Conservation (phyloP, 37 sponge, comb jelly and placozoan species). For the Aplysina aerophoba region DNA sequence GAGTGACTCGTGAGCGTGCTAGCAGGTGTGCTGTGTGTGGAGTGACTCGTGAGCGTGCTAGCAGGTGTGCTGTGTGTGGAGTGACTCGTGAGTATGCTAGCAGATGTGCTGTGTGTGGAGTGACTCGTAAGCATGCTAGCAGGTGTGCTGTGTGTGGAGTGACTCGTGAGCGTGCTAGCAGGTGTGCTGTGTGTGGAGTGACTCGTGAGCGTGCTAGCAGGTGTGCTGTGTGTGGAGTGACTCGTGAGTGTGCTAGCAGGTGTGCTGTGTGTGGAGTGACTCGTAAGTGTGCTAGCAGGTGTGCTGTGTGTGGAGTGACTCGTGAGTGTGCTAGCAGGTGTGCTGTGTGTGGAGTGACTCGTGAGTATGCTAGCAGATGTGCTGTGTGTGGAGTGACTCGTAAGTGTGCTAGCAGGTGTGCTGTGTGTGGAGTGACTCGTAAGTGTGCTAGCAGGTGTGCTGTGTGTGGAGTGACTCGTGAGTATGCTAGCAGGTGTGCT, state of each 20-base stretch:
- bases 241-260: too few species aligned
- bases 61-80: too few species aligned
- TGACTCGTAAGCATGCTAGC: background rate
- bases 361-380: background rate
- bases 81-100: too few species aligned
- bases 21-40: slow-evolving; percentile 1
- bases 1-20: too few species aligned
- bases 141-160: too few species aligned
- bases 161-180: too few species aligned
- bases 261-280: background rate
- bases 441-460: background rate
- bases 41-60: background rate
- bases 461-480: too few species aligned
- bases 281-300: background rate
- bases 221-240: too few species aligned
- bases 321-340: slow-evolving; percentile 43
- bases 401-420: slow-evolving; percentile 42
- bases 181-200: background rate
- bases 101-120: background rate
- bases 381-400: too few species aligned
- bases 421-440: background rate
- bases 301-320: too few species aligned
- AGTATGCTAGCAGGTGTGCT: slow-evolving; percentile 38
- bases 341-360: background rate
- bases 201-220: background rate